Base-by-base conservation (phyloP, 2,888 invertebrate species). In the Agrotis clavis region DNA sequence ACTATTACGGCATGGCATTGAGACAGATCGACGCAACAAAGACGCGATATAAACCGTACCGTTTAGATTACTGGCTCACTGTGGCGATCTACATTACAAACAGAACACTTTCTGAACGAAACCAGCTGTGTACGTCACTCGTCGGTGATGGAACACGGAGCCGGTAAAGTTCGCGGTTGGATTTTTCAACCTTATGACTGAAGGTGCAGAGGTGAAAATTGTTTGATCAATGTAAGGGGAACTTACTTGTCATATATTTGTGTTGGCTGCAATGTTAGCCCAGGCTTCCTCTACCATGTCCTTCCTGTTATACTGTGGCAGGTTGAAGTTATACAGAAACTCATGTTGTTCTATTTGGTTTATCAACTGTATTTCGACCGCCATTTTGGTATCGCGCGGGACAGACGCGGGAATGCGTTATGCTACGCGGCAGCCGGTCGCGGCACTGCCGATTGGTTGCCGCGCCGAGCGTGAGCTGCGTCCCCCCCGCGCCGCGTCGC, bases 291-390 rank as follows among this genome's bases (percentile, higher is more conserved):
- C 90, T 0, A 85, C 79, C 57, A 88, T 71, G 62, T 90, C 90
- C 68, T 90, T 90, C 18, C 89, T 84, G 67, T 88, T 90, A 63
- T 90, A 90, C 53, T 89, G 89, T 4, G 88, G 89, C 51, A 90
- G 45, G 62, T 80, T 82, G 60, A 77, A 87, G 67, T 90, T 90
- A 68, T 90, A 90, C 13, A 90, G 78, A 57, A 87, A 87, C 63
- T 86, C 88, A 61, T 84, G 79, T 71, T 89, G 86, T 65, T 90
- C 85, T 48, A 90, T 89, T 72, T 90, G 88, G 61, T 84, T 77
- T 19, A 90, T 88, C 16, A 90, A 74, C 65, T 83, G 85, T 68
- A 90, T 84, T 87, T 90, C 90, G 54, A 85, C 79, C 14, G 89
- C 80, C 89, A 90, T 90, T 68, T 67, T 57, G 50, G 47, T 64